phyloP scores from a whole-genome alignment of 2,113 vertebrate genomes.

The Todiramphus saurophagus region DNA sequence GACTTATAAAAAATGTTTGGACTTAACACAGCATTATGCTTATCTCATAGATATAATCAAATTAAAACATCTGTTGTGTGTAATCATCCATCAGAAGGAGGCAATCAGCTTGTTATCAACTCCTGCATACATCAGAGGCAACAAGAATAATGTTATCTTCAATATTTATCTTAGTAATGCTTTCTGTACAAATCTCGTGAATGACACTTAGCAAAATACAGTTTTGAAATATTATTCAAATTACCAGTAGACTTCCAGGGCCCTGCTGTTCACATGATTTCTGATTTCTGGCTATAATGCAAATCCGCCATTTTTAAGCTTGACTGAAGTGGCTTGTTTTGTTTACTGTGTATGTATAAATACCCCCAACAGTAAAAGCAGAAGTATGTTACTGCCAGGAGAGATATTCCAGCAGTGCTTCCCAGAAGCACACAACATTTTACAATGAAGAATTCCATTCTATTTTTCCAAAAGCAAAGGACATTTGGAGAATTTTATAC shows the following conservation, averaged over 20 bases:
- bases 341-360: background rate
- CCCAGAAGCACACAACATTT: background rate
- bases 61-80: conserved; percentile 49
- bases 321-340: background rate
- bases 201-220: conserved; percentile 41
- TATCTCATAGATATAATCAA: conserved; percentile 62
- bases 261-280: background rate
- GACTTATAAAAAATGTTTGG: conserved; percentile 27
- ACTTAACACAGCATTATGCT: conserved; percentile 38
- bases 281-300: background rate
- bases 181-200: conserved; percentile 30
- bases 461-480: background rate
- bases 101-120: conserved; percentile 28
- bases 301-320: background rate
- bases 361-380: background rate
- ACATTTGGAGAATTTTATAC: background rate
- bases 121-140: conserved; percentile 36
- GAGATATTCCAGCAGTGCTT: background rate
- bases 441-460: background rate
- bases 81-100: conserved; percentile 15
- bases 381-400: background rate
- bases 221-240: conserved; percentile 3
- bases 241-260: background rate
- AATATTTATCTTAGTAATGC: conserved; percentile 15
- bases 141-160: conserved; percentile 35